phyloP scores from a whole-genome alignment of 2,113 vertebrate genomes.

The human region DNA sequence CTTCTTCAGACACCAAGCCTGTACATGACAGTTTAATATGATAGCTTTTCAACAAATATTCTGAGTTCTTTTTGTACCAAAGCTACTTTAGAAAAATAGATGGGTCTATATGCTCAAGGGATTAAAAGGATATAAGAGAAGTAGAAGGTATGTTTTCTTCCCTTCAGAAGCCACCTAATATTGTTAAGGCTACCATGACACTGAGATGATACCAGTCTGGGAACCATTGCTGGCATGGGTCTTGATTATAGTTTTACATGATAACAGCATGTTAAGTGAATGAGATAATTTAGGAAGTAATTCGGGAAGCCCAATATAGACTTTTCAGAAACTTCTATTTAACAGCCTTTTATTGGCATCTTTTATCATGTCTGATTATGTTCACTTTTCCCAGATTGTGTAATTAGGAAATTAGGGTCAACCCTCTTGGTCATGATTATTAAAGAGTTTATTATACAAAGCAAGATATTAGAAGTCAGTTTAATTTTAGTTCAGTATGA shows the following conservation, averaged over 20 bases:
- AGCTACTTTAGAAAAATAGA: not conserved
- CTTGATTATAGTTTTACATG: not conserved
- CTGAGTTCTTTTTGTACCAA: not conserved
- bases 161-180: not conserved
- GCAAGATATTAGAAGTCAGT: not conserved
- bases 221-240: not conserved
- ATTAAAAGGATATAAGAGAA: not conserved
- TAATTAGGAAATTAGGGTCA: not conserved
- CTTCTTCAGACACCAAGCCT: not conserved
- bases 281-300: not conserved
- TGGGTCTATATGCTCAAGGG: not conserved
- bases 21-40: not conserved
- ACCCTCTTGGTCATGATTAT: not conserved
- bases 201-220: not conserved
- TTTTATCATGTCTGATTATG: conserved; percentile 25
- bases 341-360: not conserved
- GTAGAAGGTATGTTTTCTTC: not conserved
- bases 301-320: not conserved
- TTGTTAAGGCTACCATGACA: not conserved
- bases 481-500: not conserved
- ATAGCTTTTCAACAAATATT: conserved; percentile 9
- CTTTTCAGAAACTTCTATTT: not conserved
- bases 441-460: conserved; percentile 26
- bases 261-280: not conserved
- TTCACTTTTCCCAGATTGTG: not conserved